phyloP scores from a whole-genome alignment of 2,113 vertebrate species.

The Vulpes ferrilata region DNA sequence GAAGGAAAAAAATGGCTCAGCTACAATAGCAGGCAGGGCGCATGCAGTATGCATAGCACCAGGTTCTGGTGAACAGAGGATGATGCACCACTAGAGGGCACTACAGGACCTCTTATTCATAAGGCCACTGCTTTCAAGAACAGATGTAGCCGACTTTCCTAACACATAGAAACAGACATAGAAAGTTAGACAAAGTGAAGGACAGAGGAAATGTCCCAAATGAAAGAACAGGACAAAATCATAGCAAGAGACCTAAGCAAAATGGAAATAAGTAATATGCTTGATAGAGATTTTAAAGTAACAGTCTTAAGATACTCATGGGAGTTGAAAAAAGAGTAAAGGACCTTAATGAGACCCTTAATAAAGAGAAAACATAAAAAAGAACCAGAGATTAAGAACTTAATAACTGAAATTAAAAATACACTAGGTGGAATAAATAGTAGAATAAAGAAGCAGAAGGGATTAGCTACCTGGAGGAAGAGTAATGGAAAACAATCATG shows the following conservation, averaged over 20 bases:
- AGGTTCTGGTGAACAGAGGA: neutral
- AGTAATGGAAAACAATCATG: neutral
- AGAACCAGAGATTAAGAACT: neutral
- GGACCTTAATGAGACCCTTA: neutral
- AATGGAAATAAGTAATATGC: neutral
- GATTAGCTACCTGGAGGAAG: neutral
- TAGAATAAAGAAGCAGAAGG: neutral
- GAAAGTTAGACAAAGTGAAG: neutral
- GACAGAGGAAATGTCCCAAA: neutral
- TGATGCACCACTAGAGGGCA: neutral
- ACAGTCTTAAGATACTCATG: neutral
- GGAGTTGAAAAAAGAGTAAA: neutral
- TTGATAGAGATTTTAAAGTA: neutral
- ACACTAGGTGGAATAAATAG: neutral
- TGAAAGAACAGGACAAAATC: neutral
- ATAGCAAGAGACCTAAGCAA: neutral
- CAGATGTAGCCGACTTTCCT: neutral
- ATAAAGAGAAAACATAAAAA: neutral
- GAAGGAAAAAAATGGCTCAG: neutral
- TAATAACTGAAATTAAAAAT: neutral
- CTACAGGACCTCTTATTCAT: neutral
- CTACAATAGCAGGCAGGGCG: neutral
- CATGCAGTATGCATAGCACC: neutral
- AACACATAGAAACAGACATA: neutral
- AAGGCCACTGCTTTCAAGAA: neutral